Evolutionary conservation across 2,888 invertebrate genomes (phyloP).

Genomic region (Yponomeuta malinellus): DNA sequence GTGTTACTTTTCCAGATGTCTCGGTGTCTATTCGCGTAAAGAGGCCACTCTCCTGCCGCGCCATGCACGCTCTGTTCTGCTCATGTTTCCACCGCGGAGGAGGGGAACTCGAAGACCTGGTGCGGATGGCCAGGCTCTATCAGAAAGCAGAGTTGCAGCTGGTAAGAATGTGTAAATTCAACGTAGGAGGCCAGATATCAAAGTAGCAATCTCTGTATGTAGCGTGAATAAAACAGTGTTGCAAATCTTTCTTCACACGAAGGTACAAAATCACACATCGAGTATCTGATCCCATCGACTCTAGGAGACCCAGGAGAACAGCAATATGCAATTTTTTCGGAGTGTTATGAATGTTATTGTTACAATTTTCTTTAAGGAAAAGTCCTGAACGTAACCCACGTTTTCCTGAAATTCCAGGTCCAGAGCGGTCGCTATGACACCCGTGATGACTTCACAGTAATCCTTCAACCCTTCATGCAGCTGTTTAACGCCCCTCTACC

Average conservation of each 20-base stretch:
- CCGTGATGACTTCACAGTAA: conserved; percentile 81
- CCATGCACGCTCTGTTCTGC: conserved; percentile 83
- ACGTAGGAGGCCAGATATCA: too few relatives aligned
- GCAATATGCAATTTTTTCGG: too few relatives aligned
- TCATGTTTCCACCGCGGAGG: conserved; percentile 81
- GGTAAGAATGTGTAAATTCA: conserved; percentile 52
- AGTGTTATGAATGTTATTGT: too few relatives aligned
- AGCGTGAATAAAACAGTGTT: too few relatives aligned
- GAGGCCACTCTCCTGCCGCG: conserved; percentile 78
- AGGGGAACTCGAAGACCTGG: conserved; percentile 42
- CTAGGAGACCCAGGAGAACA: too few relatives aligned
- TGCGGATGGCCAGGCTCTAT: conserved; percentile 77
- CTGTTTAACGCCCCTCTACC: conserved; percentile 77
- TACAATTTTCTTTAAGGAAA: not conserved
- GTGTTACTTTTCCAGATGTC: conserved; percentile 71
- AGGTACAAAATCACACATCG: too few relatives aligned
- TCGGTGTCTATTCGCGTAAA: conserved; percentile 81
- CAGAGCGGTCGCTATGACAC: conserved; percentile 79
- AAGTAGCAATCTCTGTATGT: too few relatives aligned
- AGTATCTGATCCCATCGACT: too few relatives aligned
- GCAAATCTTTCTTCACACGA: too few relatives aligned
- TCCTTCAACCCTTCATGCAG: conserved; percentile 83
- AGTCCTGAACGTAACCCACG: not conserved
- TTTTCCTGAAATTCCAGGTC: conserved; percentile 49
- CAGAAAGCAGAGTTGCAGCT: conserved; percentile 79